Evolutionary conservation across 2,888 invertebrate genomes (phyloP).

Genomic region (Frankliniella intonsa): DNA sequence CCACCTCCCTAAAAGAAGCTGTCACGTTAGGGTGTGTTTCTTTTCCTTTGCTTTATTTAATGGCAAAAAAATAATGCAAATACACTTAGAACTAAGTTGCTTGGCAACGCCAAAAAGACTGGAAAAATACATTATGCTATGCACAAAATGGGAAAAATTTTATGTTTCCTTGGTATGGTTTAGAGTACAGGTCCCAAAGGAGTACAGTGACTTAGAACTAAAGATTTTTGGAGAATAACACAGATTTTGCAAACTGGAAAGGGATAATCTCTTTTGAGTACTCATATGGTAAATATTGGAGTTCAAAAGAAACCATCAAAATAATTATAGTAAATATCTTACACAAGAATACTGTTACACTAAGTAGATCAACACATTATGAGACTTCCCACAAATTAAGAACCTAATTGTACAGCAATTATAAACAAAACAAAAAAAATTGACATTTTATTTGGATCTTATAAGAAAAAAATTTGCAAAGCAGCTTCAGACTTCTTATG

Average conservation of each 20-base stretch:
- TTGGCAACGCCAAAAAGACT: conserved; percentile 7
- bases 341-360: not conserved
- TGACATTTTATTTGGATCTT: not conserved
- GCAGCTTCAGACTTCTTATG: not conserved
- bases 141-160: not conserved
- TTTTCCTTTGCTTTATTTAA: no score
- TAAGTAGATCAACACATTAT: not conserved
- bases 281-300: no score
- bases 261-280: no score
- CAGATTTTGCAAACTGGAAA: no score
- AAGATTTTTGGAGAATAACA: no score
- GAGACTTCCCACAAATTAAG: not conserved
- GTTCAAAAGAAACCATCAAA: not conserved
- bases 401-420: not conserved
- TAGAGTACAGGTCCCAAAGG: not conserved
- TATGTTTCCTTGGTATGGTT: not conserved
- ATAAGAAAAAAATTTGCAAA: not conserved
- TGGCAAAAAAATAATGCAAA: not conserved
- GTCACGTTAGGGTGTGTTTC: no score
- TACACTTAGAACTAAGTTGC: not conserved
- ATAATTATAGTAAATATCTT: not conserved
- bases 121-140: not conserved
- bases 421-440: not conserved
- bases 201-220: not conserved
- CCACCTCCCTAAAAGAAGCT: no score